Percentiles rank a stretch among this genome's conserved stretches.
These are phyloP conservation scores for Platycheirus albimanus DNA, from an alignment of 2,888 invertebrate species.

Conservation along the genomic window DNA sequence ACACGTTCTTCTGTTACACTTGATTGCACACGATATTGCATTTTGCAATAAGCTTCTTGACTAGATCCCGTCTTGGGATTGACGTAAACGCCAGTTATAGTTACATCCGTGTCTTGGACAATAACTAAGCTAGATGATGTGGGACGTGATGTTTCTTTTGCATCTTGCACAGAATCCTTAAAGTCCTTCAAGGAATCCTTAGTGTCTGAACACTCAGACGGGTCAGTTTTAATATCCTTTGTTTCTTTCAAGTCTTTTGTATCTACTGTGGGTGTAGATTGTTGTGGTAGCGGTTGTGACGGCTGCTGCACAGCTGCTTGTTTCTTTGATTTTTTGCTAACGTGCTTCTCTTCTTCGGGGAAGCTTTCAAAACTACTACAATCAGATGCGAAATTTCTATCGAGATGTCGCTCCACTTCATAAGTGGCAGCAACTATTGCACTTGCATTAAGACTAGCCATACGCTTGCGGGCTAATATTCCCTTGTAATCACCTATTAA, in stretches of 20 bases:
- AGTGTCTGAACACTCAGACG: constrained; percentile 41
- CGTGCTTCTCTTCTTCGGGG: constrained; percentile 81
- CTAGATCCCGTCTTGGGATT: constrained; percentile 89
- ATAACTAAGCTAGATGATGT: constrained; percentile 88
- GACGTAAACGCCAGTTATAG: constrained; percentile 93
- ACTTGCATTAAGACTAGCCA: constrained; percentile 95
- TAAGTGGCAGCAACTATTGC: constrained; percentile 95
- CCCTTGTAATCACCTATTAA: constrained; percentile 88
- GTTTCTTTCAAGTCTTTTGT: constrained; percentile 79
- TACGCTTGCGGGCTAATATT: constrained; percentile 93
- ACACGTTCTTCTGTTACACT: constrained; percentile 94
- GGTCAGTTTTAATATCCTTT: constrained; percentile 77
- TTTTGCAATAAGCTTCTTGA: constrained; percentile 92
- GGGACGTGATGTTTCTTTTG: constrained; percentile 81
- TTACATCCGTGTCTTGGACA: constrained; percentile 93
- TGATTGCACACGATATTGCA: constrained; percentile 94
- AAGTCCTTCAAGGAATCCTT: constrained; percentile 45
- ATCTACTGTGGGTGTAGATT: constrained; percentile 19
- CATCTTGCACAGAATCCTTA: constrained; percentile 76
- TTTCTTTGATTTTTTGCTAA: constrained; percentile 74
- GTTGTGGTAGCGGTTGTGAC: not conserved
- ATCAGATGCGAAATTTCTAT: constrained; percentile 80
- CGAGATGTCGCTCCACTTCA: constrained; percentile 85
- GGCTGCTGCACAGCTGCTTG: constrained; percentile 45
- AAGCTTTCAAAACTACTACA: constrained; percentile 81